A percentile compares a stretch with the other conserved stretches of the same genome.
phyloP scores from a whole-genome alignment of 2,888 invertebrate species.

The Ornithoptera priamus region DNA sequence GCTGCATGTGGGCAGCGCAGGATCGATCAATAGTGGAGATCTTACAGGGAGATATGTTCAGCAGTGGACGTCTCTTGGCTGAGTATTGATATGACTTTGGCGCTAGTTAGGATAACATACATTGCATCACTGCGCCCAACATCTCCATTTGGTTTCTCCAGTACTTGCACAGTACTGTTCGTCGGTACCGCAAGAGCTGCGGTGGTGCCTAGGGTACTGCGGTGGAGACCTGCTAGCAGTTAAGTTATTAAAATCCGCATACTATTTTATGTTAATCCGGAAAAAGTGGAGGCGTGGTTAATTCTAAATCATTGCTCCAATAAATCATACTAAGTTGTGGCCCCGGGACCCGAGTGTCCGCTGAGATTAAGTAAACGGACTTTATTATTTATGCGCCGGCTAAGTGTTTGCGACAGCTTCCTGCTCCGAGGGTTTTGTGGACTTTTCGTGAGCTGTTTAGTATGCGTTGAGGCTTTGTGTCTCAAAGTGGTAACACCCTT shows the following conservation, averaged over 20 bases:
- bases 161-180: too few species aligned
- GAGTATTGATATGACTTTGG: too few species aligned
- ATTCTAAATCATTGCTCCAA: slow-evolving; percentile 36
- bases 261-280: slow-evolving; percentile 35
- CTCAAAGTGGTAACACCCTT: background rate
- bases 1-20: too few species aligned
- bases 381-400: slow-evolving; percentile 23
- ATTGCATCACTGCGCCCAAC: too few species aligned
- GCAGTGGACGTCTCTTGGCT: too few species aligned
- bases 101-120: too few species aligned
- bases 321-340: slow-evolving; percentile 33
- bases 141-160: too few species aligned
- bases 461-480: background rate
- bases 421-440: background rate
- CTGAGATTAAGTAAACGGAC: slow-evolving; percentile 17
- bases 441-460: too few species aligned
- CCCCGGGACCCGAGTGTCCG: slow-evolving; percentile 17
- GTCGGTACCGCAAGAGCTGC: too few species aligned
- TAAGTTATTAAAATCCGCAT: slow-evolving; percentile 26
- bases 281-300: slow-evolving; percentile 32
- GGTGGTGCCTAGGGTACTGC: too few species aligned
- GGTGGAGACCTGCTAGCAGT: background rate
- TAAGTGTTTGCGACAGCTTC: slow-evolving; percentile 18
- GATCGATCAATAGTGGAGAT: too few species aligned
- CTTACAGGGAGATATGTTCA: too few species aligned